Base-by-base conservation (phyloP, 2,888 invertebrate genomes). In the Nephrotoma appendiculata region DNA sequence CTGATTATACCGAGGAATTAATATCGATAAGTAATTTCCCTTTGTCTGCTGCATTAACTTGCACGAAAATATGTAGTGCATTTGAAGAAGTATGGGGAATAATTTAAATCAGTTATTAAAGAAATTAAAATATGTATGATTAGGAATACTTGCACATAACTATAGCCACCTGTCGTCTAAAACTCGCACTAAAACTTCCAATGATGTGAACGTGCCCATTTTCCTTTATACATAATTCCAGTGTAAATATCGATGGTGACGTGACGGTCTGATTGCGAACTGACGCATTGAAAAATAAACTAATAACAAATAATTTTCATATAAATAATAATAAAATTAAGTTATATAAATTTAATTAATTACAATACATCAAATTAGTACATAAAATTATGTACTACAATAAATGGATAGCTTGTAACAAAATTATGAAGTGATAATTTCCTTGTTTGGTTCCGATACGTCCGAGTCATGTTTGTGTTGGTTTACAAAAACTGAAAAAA, bases 11-110 rank as follows among this genome's bases (percentile, higher is more conserved):
- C 0, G 99, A 99, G 92, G 96, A 96, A 88, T 94, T 95, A 0
- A 93, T 97, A 90, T 98, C 99, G 3, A 96, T 99, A 87, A 98
- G 98, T 91, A 97, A 96, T 91, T 99, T 98, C 92, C 99, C 99
- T 3, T 92, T 99, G 57, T 99, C 99, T 52, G 99, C 97, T 41
- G 99, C 99, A 9, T 93, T 99, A 87, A 96, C 99, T 0, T 99
- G 99, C 92, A 95, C 97, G 41, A 99, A 99, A 92, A 91, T 99
- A 86, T 98, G 98, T 92, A 94, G 95, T 86, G 98, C 97, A 3
- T 99, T 99, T 92, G 99, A 99, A 93, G 97, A 98, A 92, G 95
- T 94, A 42, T 99, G 99, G 99, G 94, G 93, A 88, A 93, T 97
- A 89, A 92, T 94, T 87, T 96, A 91, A 43, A 6, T 83, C 3